Percentiles rank a stretch among this genome's conserved stretches.
Evolutionary conservation across 2,797 vertebrate species (phyloP).

Genomic region (Hoplostethus atlanticus): DNA sequence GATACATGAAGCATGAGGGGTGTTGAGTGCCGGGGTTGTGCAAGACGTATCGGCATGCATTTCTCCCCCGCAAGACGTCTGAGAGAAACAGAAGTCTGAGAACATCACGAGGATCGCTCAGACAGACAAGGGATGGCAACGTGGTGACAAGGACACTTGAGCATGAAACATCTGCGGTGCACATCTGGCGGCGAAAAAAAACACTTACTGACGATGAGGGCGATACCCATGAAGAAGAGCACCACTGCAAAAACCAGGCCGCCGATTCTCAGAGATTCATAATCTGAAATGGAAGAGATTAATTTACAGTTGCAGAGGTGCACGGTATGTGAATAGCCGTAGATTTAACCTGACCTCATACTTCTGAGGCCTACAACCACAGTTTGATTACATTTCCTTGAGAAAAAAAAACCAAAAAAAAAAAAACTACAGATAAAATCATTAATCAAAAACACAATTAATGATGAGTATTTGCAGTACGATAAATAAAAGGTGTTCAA

Average conservation of each 20-base stretch:
- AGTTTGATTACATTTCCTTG: not conserved
- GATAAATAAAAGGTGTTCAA: not conserved
- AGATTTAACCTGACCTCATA: not conserved
- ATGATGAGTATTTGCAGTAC: not conserved
- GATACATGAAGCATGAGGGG: slow-evolving; percentile 28
- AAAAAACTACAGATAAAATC: too few relatives aligned
- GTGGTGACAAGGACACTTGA: not conserved
- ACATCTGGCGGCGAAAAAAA: not conserved
- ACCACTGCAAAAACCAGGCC: slow-evolving; percentile 89
- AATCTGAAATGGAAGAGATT: slow-evolving; percentile 81
- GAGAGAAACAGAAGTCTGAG: slow-evolving; percentile 27
- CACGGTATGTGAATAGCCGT: not conserved
- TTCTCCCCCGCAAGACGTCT: slow-evolving; percentile 12
- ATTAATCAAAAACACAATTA: not conserved
- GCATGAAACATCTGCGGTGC: not conserved
- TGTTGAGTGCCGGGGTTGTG: slow-evolving; percentile 34
- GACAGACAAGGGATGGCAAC: slow-evolving; percentile 28
- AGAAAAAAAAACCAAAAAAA: too few relatives aligned
- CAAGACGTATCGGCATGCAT: slow-evolving; percentile 21
- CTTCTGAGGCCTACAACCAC: too few relatives aligned
- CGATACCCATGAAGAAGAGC: slow-evolving; percentile 90
- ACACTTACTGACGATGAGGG: slow-evolving; percentile 90
- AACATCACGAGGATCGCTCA: slow-evolving; percentile 22
- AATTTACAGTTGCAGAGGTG: not conserved
- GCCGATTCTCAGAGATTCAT: slow-evolving; percentile 89